phyloP scores from a whole-genome alignment of 2,888 invertebrate species.

The Coenonympha arcania region DNA sequence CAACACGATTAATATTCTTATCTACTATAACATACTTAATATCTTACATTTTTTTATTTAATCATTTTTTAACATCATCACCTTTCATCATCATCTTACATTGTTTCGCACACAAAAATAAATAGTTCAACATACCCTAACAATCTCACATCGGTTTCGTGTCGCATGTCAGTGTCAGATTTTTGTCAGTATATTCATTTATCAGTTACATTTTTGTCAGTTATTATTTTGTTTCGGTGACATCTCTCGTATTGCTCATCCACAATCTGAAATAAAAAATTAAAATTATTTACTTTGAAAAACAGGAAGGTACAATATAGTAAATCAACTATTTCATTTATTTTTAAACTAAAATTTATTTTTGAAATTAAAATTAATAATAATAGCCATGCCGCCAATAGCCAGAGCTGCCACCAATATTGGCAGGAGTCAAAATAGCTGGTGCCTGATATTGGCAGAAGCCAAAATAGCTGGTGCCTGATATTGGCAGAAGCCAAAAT shows the following conservation, averaged over 20 bases:
- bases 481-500: too few relatives aligned
- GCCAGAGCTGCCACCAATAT: too few relatives aligned
- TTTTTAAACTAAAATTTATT: too few relatives aligned
- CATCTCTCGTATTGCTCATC: conserved; percentile 7
- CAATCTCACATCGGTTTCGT: background rate
- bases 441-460: too few relatives aligned
- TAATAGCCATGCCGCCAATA: too few relatives aligned
- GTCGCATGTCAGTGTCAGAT: background rate
- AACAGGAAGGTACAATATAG: too few relatives aligned
- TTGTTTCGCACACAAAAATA: background rate
- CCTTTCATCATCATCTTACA: background rate
- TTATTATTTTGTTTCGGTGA: background rate
- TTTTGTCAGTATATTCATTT: background rate
- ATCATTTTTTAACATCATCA: background rate
- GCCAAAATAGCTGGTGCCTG: too few relatives aligned
- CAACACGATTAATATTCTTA: conserved; percentile 1
- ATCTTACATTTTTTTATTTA: background rate
- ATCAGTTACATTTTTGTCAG: background rate
- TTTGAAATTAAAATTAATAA: too few relatives aligned
- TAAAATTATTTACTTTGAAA: too few relatives aligned
- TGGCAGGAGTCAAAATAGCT: too few relatives aligned
- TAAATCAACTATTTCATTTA: background rate
- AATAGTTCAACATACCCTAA: background rate
- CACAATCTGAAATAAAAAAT: conserved; percentile 12
- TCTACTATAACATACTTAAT: too few relatives aligned